Base-by-base conservation (phyloP, 2,113 vertebrate species). In the Sceloporus tristichus region DNA sequence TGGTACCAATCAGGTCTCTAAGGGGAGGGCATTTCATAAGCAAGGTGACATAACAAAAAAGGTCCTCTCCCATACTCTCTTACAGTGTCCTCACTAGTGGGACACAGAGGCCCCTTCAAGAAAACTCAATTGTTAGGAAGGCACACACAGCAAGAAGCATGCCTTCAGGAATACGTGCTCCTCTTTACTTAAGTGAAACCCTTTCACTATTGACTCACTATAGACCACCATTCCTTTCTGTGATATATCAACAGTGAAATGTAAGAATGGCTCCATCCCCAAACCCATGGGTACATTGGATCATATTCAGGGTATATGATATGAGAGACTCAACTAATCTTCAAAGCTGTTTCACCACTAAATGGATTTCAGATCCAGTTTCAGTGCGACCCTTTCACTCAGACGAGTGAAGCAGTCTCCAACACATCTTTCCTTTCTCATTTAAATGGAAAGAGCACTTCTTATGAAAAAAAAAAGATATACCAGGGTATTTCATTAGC, bases 201-300 rank as follows among this genome's bases (percentile, higher is more conserved):
- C 38, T 34, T 0, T 0, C 21, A 76, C 21, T 13, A 90, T 53
- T 18, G 6, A 1, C 81, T 59, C 71, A 73, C 6, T 0, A 0
- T 86, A 40, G 25, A 48, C 4, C 21, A 5, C 68, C 66, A 56
- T 86, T 75, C 48, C 42, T 56, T 8, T 9, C 81, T 11, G 8
- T 73, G 62, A 8, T 29, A 19, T 5, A 9, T 19, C 54, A 0
- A 11, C 3, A 74, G n/a, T 38, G 13, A 7, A n/a, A 38, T 5
- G 25, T 8, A 42, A 29, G 21, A 85, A 40, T 29, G 25, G 34
- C 23, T 85, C 84, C 0, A 10, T 62, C 25, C 56, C 66, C 27
- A 78, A 53, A 48, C 27, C 59, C 65, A 40, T n/a, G 3, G 21
- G 29, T 86, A 48, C 56, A 77, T 0, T 65, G 83, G 56, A 18